Base-by-base conservation (phyloP, 2,113 vertebrate species). In the Brevimyrus niger region DNA sequence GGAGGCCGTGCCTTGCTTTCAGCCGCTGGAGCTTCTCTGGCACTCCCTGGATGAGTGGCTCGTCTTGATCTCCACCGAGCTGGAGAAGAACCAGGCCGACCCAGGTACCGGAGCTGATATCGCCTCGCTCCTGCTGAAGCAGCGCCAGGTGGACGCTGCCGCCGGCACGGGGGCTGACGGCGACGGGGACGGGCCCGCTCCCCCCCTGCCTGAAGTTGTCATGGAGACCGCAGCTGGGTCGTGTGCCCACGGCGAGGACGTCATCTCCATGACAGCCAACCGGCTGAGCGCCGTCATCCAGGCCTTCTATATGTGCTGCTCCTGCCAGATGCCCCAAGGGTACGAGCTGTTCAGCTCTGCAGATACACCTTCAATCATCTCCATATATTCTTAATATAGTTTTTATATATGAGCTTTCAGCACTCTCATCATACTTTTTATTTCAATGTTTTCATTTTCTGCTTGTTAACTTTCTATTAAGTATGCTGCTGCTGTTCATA, bases 311-410 rank as follows among this genome's bases (percentile, higher is more conserved):
- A 97, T 99, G 97, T 97, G 97, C 96, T 99, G 98, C 90, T 99
- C 98, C 90, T 99, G 98, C 94, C 98, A 99, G 96, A 99, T 99
- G 98, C 98, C 98, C 92, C 97, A 96, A 82, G 97, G 98, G 98
- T 98, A 95, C 96, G 96, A 91, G 9, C 90, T 61, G 69, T 35
- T 65, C 48, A 17, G 31, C n/a, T 53, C 50, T 38, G 88, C 13
- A 15, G 27, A 47, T 35, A 2, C n/a, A 89, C 13, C 53, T 53
- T 53, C 23, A 87, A 8, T 35, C 27, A 87, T 87, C 21, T 53
- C 50, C 50, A 10, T 53, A 38, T 53, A 53, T 87, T 19, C 50
- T 87, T 31, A 46, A 86, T 86, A 83, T 86, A 27, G 27, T 86
- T 53, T 83, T 21, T 23, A 19, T 55, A 15, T 31, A 53, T 53